Evolutionary conservation across 2,797 vertebrate species (phyloP), one percentile per base, ranked within the genome.

Genomic region (Semaprochilodus insignis): DNA sequence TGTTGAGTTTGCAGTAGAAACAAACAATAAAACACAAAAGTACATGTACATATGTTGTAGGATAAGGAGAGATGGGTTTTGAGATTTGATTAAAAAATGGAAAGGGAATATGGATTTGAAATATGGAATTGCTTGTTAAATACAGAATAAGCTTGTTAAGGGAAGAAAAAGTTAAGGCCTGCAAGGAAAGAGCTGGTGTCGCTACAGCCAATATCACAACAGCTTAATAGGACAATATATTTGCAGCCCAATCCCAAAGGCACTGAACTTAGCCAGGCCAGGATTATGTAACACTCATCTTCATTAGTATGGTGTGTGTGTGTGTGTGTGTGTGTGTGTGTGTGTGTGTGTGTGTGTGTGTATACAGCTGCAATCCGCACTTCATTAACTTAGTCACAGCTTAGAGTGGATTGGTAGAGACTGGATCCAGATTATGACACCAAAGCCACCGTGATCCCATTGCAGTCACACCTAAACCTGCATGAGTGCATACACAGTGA

Each of bases 341-440:
- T 59, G 57, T 23, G 19, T 62, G 23, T 25, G 25, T 65, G 13
- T 31, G 63, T 17, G 63, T 34, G 63, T 19, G 65, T 8, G 65
- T 36, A 25, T 17, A 16, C 7, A 16, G 60, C n/a, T 65, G 44
- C 27, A 44, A 77, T 69, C 55, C n/a, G 15, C 23, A 72, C 36
- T 78, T 81, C 54, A 78, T 74, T 81, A 72, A 62, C 83, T 4
- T 36, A 78, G 54, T 72, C 31, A n/a, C 74, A 74, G 76, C 63
- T 78, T 74, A 65, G 75, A 75, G 76, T 57, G 63, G 69, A 81
- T 78, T 63, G 75, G 36, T n/a, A 76, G 14, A 60, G 63, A 81
- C 67, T 77, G 66, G 60, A 74, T 69, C 17, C 60, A 70, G 65
- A 69, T 75, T 74, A 85, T 81, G 21, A 51, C 83, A 54, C 52